phyloP scores from a whole-genome alignment of 2,797 vertebrate genomes.

The Antrozous pallidus region DNA sequence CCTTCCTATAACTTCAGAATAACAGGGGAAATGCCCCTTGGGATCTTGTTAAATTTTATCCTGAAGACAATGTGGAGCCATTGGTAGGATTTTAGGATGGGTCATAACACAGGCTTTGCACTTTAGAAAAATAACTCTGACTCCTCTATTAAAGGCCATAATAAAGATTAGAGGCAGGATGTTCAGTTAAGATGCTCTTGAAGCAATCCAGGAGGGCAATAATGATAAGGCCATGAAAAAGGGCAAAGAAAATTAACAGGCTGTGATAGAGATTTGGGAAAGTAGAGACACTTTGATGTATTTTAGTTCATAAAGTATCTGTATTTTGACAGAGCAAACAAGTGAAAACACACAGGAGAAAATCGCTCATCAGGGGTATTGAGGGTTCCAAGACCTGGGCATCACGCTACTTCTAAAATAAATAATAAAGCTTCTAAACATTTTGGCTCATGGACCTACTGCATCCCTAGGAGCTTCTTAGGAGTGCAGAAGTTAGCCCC shows the following conservation, averaged over 20 bases:
- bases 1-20: neutral
- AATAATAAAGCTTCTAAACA: neutral
- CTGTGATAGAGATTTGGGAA: neutral
- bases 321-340: neutral
- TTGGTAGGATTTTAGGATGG: neutral
- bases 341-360: neutral
- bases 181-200: neutral
- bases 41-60: constrained; percentile 4
- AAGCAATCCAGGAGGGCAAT: neutral
- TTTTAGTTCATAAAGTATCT: neutral
- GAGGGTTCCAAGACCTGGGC: neutral
- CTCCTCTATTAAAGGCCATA: neutral
- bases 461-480: neutral
- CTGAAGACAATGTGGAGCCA: neutral
- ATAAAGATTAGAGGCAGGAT: neutral
- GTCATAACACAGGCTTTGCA: neutral
- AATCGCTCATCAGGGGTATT: neutral
- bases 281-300: neutral
- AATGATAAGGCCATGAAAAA: neutral
- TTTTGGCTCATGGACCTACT: neutral
- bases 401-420: neutral
- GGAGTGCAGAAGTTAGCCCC: neutral
- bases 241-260: neutral
- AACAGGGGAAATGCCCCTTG: neutral
- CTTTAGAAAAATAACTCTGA: neutral